A percentile compares a stretch with the other conserved stretches of the same genome.
phyloP scores from a whole-genome alignment of 2,888 invertebrate genomes.

The Incurvaria masculella region DNA sequence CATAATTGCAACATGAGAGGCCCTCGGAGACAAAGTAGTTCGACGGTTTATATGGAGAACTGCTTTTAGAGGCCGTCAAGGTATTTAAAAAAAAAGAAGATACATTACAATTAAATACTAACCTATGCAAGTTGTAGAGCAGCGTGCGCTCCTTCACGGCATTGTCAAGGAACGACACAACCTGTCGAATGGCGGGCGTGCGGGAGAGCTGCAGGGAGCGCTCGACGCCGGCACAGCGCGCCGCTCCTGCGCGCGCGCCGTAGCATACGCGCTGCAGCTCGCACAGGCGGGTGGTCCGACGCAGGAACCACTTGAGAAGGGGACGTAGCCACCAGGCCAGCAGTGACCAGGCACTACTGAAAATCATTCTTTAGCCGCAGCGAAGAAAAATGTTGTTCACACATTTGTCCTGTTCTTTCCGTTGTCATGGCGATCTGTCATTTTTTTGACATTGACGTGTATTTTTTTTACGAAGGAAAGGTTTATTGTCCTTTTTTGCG shows the following conservation, averaged over 20 bases:
- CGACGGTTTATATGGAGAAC: too few species aligned
- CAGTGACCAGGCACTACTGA: conserved; percentile 34
- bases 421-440: too few species aligned
- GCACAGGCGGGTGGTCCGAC: conserved; percentile 81
- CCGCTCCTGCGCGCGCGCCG: conserved; percentile 70
- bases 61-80: too few species aligned
- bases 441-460: too few species aligned
- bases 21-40: too few species aligned
- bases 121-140: conserved; percentile 19
- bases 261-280: conserved; percentile 93
- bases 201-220: conserved; percentile 69
- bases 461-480: too few species aligned
- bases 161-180: conserved; percentile 64
- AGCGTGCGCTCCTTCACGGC: conserved; percentile 34
- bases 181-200: conserved; percentile 61
- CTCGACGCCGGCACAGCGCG: conserved; percentile 72
- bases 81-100: conserved; percentile 19
- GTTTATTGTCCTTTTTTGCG: too few species aligned
- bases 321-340: conserved; percentile 70
- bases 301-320: conserved; percentile 87
- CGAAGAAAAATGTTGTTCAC: too few species aligned
- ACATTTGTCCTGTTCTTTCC: too few species aligned
- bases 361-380: not conserved
- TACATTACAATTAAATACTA: conserved; percentile 18
- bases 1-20: too few species aligned